A percentile compares a stretch with the other conserved stretches of the same genome.
These are phyloP conservation scores for Schizopygopsis pylzovi DNA, from an alignment of 2,797 vertebrate genomes.

Conservation along the genomic window DNA sequence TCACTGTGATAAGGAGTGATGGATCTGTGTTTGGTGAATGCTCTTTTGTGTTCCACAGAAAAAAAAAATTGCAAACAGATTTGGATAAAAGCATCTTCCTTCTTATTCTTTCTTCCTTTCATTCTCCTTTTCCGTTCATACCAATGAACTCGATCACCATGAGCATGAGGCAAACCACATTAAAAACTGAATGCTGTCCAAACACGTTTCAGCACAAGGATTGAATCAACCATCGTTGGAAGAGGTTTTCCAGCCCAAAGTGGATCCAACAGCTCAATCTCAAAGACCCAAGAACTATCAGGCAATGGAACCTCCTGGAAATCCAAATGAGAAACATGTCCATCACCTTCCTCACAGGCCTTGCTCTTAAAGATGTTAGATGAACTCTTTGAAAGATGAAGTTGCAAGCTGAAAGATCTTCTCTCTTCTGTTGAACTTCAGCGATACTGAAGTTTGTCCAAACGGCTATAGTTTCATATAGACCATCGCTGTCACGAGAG, in stretches of 20 bases:
- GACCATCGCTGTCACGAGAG: too few species aligned
- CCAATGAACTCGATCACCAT: not conserved
- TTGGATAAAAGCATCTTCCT: not conserved
- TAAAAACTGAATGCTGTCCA: not conserved
- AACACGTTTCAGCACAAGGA: not conserved
- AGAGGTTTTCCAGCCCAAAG: not conserved
- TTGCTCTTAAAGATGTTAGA: not conserved
- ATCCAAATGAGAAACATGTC: not conserved
- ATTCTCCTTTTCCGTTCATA: not conserved
- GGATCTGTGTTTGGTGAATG: too few species aligned
- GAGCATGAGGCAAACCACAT: not conserved
- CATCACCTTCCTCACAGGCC: not conserved
- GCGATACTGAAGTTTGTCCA: too few species aligned
- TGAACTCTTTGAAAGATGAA: too few species aligned
- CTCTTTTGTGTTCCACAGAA: not conserved
- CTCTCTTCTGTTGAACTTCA: too few species aligned
- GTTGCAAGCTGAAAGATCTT: too few species aligned
- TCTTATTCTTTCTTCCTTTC: not conserved
- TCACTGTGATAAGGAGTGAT: not conserved
- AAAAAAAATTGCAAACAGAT: not conserved
- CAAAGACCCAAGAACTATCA: not conserved
- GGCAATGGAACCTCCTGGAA: not conserved
- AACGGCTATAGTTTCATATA: too few species aligned
- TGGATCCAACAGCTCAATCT: not conserved
- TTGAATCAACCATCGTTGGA: not conserved